Base-by-base conservation (phyloP, 2,797 vertebrate genomes). In the Capromys pilorides region DNA sequence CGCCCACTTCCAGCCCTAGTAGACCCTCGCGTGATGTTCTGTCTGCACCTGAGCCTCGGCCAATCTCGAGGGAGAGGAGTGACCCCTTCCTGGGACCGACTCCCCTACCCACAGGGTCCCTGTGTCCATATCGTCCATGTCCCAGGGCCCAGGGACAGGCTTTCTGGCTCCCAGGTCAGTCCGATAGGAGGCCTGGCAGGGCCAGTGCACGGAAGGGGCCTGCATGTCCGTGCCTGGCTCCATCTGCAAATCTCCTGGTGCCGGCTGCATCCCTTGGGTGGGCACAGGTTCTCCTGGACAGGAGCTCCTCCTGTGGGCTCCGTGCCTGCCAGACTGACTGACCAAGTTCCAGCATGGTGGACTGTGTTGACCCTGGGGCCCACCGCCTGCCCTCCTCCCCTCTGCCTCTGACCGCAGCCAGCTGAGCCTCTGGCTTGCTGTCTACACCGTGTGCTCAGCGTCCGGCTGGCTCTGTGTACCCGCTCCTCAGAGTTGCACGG, bases 301-400 rank as follows among this genome's bases (percentile, higher is more conserved):
- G n/a, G 6, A 16, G 5, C 7, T 54, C 12, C 39, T 28, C 69
- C 22, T 79, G 4, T 28, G 73, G 64, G 2, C 28, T 73, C 54
- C 33, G 57, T 24, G 19, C 6, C 36, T 8, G 11, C 13, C 24
- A 57, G 19, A 26, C 64, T 75, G 66, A 33, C 13, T 24, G 33
- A 10, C 33, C 3, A 18, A 39, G 33, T 51, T 59, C 19, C 31
- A 61, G 22, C 54, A 12, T 0, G 7, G 33, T 51, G 6, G 21
- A 24, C 2, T 2, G 16, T 41, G 41, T 21, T 57, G 64, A 36
- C 13, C 14, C 54, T 22, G 54, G 22, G 33, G 22, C 33, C 59
- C 14, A 67, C 6, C 0, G 13, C 59, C 9, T 11, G 36, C 18
- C 10, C 24, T 49, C 5, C 5, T 2, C 5, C 5, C 2, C 19